Conservation (phyloP, 2,888 invertebrate species). For the Nomada goodeniana region DNA sequence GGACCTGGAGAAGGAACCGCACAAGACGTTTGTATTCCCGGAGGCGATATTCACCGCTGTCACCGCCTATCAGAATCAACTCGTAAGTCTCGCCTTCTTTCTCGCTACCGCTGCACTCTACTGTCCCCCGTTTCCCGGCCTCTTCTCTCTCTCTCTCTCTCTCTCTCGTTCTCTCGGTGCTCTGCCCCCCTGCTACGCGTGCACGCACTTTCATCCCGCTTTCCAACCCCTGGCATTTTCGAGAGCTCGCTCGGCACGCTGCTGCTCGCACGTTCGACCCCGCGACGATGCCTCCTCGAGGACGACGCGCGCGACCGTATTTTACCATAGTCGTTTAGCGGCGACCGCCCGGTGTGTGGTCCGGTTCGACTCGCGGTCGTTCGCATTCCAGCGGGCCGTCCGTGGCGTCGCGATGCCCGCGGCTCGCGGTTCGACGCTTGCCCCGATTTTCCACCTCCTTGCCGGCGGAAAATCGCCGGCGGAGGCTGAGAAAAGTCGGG, state of each 20-base stretch:
- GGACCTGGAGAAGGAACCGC: slow-evolving; percentile 90
- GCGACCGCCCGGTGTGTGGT: slow-evolving; percentile 78
- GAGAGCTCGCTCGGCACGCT: slow-evolving; percentile 36
- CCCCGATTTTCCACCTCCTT: neutral
- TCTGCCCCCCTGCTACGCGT: neutral
- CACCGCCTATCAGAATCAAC: slow-evolving; percentile 94
- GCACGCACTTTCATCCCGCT: too few species aligned
- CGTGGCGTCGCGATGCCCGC: slow-evolving; percentile 77
- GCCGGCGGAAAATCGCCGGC: neutral
- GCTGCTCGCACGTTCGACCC: slow-evolving; percentile 48
- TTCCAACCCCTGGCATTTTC: too few species aligned
- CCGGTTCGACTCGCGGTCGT: slow-evolving; percentile 79
- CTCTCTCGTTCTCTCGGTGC: neutral
- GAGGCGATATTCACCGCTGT: slow-evolving; percentile 94
- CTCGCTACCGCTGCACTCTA: slow-evolving; percentile 64
- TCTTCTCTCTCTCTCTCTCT: too few species aligned
- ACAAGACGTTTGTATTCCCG: slow-evolving; percentile 92
- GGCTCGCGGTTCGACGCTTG: slow-evolving; percentile 13
- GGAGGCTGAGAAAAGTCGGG: too few species aligned
- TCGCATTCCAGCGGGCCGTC: slow-evolving; percentile 74
- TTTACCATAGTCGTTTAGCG: slow-evolving; percentile 83
- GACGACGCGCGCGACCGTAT: slow-evolving; percentile 81
- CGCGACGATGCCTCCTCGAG: slow-evolving; percentile 63
- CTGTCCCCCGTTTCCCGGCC: neutral
- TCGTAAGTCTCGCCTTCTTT: slow-evolving; percentile 87